These are phyloP conservation scores for Dynastes maya DNA, from an alignment of 2,888 invertebrate genomes.

Conservation along the genomic window DNA sequence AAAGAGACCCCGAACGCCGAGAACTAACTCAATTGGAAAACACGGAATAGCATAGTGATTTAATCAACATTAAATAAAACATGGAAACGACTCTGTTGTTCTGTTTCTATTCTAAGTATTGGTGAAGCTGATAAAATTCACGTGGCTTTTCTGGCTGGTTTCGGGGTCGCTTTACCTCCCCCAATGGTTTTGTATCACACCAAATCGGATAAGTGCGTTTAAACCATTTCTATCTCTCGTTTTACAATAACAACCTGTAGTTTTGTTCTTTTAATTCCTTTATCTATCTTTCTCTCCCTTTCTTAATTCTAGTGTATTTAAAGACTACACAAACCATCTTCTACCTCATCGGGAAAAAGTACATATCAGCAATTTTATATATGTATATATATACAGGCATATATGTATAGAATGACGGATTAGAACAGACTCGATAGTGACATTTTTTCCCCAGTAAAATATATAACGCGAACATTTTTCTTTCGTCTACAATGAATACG, in stretches of 20 bases:
- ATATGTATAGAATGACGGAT: slow-evolving; percentile 22
- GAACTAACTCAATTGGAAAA: slow-evolving; percentile 53
- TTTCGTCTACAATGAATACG: slow-evolving; percentile 37
- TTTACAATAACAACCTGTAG: slow-evolving; percentile 34
- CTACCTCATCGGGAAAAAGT: too few species aligned
- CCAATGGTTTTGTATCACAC: slow-evolving; percentile 54
- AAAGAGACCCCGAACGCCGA: slow-evolving; percentile 21
- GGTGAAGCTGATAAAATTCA: slow-evolving; percentile 60
- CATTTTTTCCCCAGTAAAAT: slow-evolving; percentile 24
- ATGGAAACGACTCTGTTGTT: slow-evolving; percentile 57
- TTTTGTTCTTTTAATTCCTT: background rate
- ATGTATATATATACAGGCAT: slow-evolving; percentile 5
- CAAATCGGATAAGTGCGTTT: slow-evolving; percentile 51
- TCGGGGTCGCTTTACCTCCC: slow-evolving; percentile 54
- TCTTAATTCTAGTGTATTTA: too few species aligned
- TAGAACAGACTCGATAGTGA: slow-evolving; percentile 23
- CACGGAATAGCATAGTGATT: slow-evolving; percentile 58
- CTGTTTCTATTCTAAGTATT: slow-evolving; percentile 56
- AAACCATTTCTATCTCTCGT: slow-evolving; percentile 40
- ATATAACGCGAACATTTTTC: slow-evolving; percentile 41
- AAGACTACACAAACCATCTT: too few species aligned
- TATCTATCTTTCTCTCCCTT: too few species aligned
- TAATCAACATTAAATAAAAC: slow-evolving; percentile 62
- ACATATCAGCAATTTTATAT: too few species aligned
- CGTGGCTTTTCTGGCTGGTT: slow-evolving; percentile 56